Evolutionary conservation across 2,113 vertebrate species (phyloP), one percentile per base, ranked within the genome.

Genomic region (Aphyosemion australe): DNA sequence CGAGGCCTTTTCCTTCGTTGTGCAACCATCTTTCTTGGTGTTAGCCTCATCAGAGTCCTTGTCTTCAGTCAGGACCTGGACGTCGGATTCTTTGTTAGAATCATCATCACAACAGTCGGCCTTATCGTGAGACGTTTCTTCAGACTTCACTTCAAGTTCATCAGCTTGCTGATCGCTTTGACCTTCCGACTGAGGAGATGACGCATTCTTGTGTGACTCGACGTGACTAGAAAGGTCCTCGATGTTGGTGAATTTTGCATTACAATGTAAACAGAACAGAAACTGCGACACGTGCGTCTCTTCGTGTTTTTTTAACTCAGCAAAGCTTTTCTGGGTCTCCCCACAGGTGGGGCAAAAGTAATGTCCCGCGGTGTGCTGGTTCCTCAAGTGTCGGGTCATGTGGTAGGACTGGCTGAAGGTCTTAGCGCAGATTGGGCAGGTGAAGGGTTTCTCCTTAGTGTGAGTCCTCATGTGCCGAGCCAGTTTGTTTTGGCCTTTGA

Each of bases 351-450:
- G 37, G 71, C 89, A 90, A 54, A 86, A 42, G 20, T 81, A 61
- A 7, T 63, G 74, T 4, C 74, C 80, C 0, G 69, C 78, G 1
- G 68, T 52, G 16, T 88, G 88, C 69, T 86, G 74, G 37, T 69
- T 78, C 65, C 72, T 76, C 61, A 88, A 19, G 74, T 90, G 88
- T 9, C 82, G 84, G 15, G 80, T 84, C 82, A 89, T 78, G 84
- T 88, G 87, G 46, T 88, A 86, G 0, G 82, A 82, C 65, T 90
- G 82, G 39, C 85, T 87, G 69, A 87, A 90, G 5, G 61, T 63
- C 19, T 58, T 10, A 0, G 10, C 0, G 14, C 88, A 90, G 41
- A 78, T 2, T 0, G 82, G 80, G 59, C 88, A 90, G 52, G 2
- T 11, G 63, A 79, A 90, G 0, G 86, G 86, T 55, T 89, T 91